These are phyloP conservation scores for Ammodytes marinus DNA, from an alignment of 2,113 vertebrate genomes.

Conservation along the genomic window DNA sequence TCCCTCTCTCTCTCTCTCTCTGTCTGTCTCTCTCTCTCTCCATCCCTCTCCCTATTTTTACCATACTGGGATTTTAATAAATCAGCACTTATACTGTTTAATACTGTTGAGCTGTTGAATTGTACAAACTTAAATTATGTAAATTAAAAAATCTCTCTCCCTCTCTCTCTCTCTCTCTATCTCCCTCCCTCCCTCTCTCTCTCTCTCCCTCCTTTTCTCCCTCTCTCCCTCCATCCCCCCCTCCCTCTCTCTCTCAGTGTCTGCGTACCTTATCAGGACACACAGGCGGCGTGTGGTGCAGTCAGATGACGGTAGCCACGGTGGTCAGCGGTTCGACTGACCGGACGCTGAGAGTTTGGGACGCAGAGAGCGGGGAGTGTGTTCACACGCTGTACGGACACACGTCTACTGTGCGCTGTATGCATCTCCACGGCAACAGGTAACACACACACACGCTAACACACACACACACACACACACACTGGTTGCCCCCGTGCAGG, in stretches of 20 bases:
- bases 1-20: too few relatives aligned
- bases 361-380: slow-evolving; percentile 94
- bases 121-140: too few relatives aligned
- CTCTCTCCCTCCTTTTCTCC: too few relatives aligned
- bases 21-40: too few relatives aligned
- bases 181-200: neutral
- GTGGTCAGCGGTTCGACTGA: slow-evolving; percentile 98
- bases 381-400: slow-evolving; percentile 96
- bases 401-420: slow-evolving; percentile 97
- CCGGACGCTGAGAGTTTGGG: slow-evolving; percentile 95
- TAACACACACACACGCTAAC: slow-evolving; percentile 59
- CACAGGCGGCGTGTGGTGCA: slow-evolving; percentile 97
- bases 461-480: neutral
- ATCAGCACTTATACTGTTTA: too few relatives aligned
- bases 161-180: too few relatives aligned
- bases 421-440: slow-evolving; percentile 97
- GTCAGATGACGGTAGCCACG: slow-evolving; percentile 95
- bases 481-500: too few relatives aligned
- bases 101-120: too few relatives aligned
- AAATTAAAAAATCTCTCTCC: too few relatives aligned
- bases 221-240: neutral
- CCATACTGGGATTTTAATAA: too few relatives aligned
- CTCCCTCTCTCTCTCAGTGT: slow-evolving; percentile 84
- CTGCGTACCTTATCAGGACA: slow-evolving; percentile 94
- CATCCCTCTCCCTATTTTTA: too few relatives aligned